Evolutionary conservation across 2,113 vertebrate species (phyloP).

Genomic region (Mus spicilegus): DNA sequence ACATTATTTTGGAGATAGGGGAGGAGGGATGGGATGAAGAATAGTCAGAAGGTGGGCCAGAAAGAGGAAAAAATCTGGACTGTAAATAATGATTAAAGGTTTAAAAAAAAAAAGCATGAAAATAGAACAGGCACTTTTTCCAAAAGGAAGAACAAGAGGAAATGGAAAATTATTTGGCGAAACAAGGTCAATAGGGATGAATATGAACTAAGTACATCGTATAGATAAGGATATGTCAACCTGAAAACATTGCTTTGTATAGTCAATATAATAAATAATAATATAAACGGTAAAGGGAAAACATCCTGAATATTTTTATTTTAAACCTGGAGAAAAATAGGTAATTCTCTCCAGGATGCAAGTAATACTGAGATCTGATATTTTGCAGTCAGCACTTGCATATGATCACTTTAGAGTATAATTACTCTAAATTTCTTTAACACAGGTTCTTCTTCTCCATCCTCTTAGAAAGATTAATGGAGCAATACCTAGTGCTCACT

Average conservation of each 20-base stretch:
- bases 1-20: too few species aligned
- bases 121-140: neutral
- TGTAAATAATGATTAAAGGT: too few species aligned
- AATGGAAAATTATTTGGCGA: neutral
- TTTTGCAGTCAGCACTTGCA: neutral
- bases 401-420: neutral
- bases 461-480: neutral
- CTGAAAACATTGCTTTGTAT: neutral
- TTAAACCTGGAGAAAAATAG: neutral
- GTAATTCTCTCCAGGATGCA: neutral
- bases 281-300: neutral
- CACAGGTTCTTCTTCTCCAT: neutral
- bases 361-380: neutral
- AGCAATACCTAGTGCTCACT: fast-evolving
- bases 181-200: too few species aligned
- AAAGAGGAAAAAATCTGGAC: too few species aligned
- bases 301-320: too few species aligned
- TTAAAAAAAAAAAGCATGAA: neutral
- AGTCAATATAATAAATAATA: neutral
- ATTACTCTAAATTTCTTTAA: neutral
- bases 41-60: too few species aligned
- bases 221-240: too few species aligned
- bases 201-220: neutral
- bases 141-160: neutral
- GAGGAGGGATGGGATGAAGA: too few species aligned